phyloP scores from a whole-genome alignment of 2,797 vertebrate species.

The Semotilus atromaculatus region DNA sequence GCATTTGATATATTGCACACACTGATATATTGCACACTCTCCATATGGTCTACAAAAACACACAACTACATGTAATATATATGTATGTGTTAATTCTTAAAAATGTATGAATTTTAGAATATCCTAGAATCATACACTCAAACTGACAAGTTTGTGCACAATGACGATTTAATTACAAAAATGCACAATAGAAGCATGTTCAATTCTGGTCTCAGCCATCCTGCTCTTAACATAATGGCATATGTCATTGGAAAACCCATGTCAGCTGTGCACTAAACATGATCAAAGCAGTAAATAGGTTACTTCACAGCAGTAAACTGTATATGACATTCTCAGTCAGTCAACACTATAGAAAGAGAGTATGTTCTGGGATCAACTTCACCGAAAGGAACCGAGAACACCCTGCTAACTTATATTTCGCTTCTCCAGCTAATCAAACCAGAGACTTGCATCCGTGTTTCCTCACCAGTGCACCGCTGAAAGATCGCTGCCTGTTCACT shows the following conservation, averaged over 20 bases:
- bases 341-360: background rate
- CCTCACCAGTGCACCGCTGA: conserved; percentile 5
- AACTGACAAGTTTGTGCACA: background rate
- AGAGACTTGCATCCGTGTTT: conserved; percentile 3
- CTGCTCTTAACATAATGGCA: background rate
- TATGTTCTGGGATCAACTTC: conserved; percentile 14
- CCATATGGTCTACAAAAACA: too few species aligned
- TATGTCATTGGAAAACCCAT: background rate
- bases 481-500: conserved; percentile 10
- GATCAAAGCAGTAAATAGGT: background rate
- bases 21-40: too few species aligned
- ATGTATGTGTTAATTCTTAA: too few species aligned
- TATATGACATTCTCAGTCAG: conserved; percentile 3
- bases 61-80: too few species aligned
- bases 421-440: conserved; percentile 35
- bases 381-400: conserved; percentile 23
- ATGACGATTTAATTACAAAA: background rate
- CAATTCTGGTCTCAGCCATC: background rate
- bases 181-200: background rate
- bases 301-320: background rate
- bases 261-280: background rate
- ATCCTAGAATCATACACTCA: background rate
- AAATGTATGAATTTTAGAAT: background rate
- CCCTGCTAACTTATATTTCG: background rate
- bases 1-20: too few species aligned